Evolutionary conservation across 2,113 vertebrate genomes (phyloP).

Genomic region (Syrrhaptes paradoxus): DNA sequence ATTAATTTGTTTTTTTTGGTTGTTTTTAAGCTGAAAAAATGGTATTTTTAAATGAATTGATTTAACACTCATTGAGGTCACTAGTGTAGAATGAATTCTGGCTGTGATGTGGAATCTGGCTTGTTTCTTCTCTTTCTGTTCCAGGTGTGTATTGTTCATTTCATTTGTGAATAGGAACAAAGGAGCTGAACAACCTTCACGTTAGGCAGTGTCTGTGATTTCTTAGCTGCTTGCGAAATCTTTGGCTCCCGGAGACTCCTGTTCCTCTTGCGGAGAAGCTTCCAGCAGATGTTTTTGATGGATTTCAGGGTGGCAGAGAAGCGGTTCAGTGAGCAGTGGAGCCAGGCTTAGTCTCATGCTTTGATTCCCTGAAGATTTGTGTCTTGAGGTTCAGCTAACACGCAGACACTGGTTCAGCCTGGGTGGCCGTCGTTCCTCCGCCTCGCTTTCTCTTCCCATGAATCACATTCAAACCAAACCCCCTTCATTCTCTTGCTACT

Average conservation of each 20-base stretch:
- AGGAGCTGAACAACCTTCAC: not conserved
- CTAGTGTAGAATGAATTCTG: not conserved
- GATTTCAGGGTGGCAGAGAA: not conserved
- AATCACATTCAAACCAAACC: not conserved
- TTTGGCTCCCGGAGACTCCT: not conserved
- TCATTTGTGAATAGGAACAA: not conserved
- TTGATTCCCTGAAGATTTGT: slow-evolving; percentile 13
- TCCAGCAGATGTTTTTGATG: not conserved
- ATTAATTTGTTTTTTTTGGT: not conserved
- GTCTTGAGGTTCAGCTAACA: not conserved
- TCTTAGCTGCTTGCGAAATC: not conserved
- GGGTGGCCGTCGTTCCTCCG: not conserved
- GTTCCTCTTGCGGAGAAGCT: not conserved
- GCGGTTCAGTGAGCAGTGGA: not conserved
- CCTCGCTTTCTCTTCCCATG: not conserved
- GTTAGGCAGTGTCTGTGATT: not conserved
- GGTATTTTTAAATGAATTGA: not conserved
- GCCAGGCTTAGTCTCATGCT: not conserved
- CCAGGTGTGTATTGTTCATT: not conserved
- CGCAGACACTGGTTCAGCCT: not conserved
- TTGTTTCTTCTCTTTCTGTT: not conserved
- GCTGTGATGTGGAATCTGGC: not conserved
- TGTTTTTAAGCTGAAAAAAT: not conserved
- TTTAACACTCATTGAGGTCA: not conserved
- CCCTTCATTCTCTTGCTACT: not conserved